Conservation (phyloP, 2,888 invertebrate genomes). For the Myopa tessellatipennis region DNA sequence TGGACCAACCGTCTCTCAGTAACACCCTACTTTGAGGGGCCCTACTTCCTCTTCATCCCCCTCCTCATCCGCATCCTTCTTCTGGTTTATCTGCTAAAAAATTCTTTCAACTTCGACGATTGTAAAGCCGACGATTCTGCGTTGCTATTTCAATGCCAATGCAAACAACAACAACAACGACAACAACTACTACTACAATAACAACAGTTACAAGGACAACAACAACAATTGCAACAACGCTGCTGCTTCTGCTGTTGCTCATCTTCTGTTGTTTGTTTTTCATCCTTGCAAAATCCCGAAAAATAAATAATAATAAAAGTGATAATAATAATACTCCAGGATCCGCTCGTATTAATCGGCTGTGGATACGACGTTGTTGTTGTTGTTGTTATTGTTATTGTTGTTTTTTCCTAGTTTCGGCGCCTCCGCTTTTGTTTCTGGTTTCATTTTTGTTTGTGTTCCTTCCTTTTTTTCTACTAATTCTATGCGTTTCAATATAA, state of each 20-base stretch:
- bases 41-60: neutral
- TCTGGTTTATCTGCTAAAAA: neutral
- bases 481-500: slow-evolving; percentile 20
- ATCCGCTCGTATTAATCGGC: too few relatives aligned
- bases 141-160: slow-evolving; percentile 33
- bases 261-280: neutral
- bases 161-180: slow-evolving; percentile 29
- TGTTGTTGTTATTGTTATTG: neutral
- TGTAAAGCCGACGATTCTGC: neutral
- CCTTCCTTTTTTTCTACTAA: slow-evolving; percentile 3
- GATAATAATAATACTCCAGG: neutral
- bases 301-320: neutral
- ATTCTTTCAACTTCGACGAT: slow-evolving; percentile 4
- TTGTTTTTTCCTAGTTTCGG: neutral
- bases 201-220: slow-evolving; percentile 9
- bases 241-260: slow-evolving; percentile 3
- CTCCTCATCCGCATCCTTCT: neutral
- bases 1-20: neutral
- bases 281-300: neutral
- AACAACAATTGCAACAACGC: slow-evolving; percentile 21
- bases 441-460: neutral
- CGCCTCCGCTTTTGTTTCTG: neutral
- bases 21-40: neutral
- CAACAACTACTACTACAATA: slow-evolving; percentile 22
- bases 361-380: too few relatives aligned